phyloP scores from a whole-genome alignment of 2,113 vertebrate genomes.

The Megalops atlanticus region DNA sequence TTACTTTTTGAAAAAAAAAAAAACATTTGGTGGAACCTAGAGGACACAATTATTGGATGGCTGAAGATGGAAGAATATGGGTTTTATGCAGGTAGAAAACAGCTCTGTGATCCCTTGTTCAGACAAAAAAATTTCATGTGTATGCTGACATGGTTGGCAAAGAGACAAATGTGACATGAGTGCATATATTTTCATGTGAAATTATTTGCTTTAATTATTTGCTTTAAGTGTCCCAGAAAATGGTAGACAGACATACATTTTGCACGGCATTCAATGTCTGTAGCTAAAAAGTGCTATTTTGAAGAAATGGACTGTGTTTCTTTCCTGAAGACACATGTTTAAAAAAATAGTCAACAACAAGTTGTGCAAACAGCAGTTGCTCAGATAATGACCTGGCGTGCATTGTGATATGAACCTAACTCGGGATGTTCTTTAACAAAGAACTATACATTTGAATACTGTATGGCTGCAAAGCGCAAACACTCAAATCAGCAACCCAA shows the following conservation, averaged over 20 bases:
- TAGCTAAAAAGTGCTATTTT: neutral
- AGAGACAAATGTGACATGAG: neutral
- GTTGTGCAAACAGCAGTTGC: too few relatives aligned
- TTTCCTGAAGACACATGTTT: too few relatives aligned
- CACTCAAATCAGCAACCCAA: neutral
- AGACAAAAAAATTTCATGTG: neutral
- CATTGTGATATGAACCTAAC: too few relatives aligned
- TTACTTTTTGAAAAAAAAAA: slow-evolving; percentile 69
- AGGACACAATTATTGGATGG: slow-evolving; percentile 63
- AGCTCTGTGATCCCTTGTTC: neutral
- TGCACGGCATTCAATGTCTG: neutral
- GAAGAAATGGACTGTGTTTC: too few relatives aligned
- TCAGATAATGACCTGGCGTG: too few relatives aligned
- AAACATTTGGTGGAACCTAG: slow-evolving; percentile 52
- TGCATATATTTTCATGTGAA: neutral
- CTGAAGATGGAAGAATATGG: slow-evolving; percentile 57
- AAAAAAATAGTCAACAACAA: too few relatives aligned
- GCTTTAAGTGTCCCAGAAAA: neutral
- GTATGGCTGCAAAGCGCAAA: neutral
- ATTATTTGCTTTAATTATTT: slow-evolving; percentile 9
- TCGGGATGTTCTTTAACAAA: too few relatives aligned
- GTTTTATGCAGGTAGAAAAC: slow-evolving; percentile 45
- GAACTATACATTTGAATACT: neutral
- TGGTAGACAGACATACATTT: neutral
- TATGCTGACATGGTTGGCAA: neutral